A percentile compares a stretch with the other conserved stretches of the same genome.
phyloP scores from a whole-genome alignment of 2,113 vertebrate species.

The Callipepla squamata region DNA sequence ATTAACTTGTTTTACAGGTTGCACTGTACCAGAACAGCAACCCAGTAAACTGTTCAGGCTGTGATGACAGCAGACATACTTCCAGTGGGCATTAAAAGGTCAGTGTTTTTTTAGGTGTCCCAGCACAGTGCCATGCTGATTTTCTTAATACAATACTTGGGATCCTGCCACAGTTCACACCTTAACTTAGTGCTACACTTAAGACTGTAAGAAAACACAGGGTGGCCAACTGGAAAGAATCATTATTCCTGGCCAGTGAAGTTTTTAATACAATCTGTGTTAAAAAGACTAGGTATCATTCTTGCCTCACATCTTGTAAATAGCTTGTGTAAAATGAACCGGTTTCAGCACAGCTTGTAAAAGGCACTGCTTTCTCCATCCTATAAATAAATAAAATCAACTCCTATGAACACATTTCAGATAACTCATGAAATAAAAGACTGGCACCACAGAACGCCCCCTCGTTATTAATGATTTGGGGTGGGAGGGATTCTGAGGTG shows the following conservation, averaged over 20 bases:
- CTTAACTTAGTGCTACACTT: background rate
- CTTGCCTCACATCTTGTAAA: background rate
- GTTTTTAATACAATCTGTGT: background rate
- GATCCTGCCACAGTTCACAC: background rate
- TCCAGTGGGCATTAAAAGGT: background rate
- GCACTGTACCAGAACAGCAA: background rate
- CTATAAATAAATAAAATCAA: background rate
- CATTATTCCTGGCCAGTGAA: background rate
- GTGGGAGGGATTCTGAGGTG: accelerated
- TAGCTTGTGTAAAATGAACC: background rate
- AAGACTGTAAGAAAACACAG: background rate
- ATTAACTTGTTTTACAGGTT: conserved; percentile 4
- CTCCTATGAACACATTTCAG: background rate
- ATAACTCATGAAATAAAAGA: background rate
- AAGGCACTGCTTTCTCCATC: background rate
- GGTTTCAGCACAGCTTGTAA: conserved; percentile 7
- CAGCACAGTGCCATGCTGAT: accelerated
- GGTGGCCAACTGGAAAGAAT: background rate
- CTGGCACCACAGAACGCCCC: background rate
- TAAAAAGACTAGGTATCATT: background rate
- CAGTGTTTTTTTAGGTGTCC: background rate
- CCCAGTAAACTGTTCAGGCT: background rate
- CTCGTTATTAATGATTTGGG: background rate
- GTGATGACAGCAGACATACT: background rate
- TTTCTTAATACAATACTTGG: background rate